Percentiles rank a stretch among this genome's conserved stretches.
Conservation (phyloP, 2,888 invertebrate genomes). For the Clivina fossor region DNA sequence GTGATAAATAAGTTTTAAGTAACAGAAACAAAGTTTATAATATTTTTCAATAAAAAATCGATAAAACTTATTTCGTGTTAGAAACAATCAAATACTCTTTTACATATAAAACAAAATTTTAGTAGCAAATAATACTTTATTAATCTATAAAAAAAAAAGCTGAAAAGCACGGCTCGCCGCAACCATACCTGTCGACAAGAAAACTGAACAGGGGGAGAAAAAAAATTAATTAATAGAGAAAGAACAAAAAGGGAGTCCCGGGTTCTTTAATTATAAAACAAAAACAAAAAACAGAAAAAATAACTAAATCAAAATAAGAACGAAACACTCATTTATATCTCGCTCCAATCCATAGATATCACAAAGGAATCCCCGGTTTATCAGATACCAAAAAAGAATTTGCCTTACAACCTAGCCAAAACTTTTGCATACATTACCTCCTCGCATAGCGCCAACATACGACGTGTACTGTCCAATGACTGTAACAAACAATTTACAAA, state of each 20-base stretch:
- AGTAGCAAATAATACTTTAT: no score
- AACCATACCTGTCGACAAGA: conserved; percentile 19
- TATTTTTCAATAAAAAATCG: no score
- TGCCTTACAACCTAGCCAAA: conserved; percentile 28
- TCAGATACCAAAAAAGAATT: conserved; percentile 32
- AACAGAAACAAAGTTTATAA: no score
- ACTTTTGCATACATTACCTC: conserved; percentile 66
- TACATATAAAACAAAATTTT: no score
- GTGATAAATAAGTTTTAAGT: no score
- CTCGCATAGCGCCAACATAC: conserved; percentile 90
- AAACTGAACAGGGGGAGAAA: conserved; percentile 26
- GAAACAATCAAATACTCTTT: no score
- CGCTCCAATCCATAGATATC: conserved; percentile 35
- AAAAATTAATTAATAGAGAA: conserved; percentile 15
- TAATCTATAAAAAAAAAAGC: no score
- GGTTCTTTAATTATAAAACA: no score
- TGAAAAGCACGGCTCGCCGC: no score
- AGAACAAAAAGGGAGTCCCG: conserved; percentile 32
- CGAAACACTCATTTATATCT: conserved; percentile 31
- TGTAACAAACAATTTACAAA: conserved; percentile 64
- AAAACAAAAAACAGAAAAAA: no score
- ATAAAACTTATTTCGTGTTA: no score
- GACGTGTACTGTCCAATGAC: conserved; percentile 90
- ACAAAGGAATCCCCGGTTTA: conserved; percentile 34
- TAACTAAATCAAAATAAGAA: no score